phyloP scores from a whole-genome alignment of 2,888 invertebrate species.

The Heliconius cydno region DNA sequence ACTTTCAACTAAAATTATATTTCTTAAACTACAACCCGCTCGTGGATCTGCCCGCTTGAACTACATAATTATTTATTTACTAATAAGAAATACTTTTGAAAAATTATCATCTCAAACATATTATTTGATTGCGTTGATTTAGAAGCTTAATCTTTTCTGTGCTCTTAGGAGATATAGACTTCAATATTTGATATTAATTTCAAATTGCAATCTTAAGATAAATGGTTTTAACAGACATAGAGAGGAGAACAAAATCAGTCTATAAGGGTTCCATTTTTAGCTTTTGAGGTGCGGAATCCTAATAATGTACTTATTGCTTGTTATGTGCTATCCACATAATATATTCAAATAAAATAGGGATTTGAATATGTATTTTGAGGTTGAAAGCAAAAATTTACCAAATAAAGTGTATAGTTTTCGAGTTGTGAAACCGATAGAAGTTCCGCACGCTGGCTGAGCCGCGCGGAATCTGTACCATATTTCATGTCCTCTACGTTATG shows the following conservation, averaged over 20 bases:
- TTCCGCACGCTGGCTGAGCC: slow-evolving; percentile 77
- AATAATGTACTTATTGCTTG: background rate
- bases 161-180: no score
- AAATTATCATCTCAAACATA: no score
- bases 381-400: slow-evolving; percentile 68
- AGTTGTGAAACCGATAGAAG: slow-evolving; percentile 75
- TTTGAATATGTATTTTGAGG: slow-evolving; percentile 43
- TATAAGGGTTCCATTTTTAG: background rate
- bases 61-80: no score
- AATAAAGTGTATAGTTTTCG: slow-evolving; percentile 74
- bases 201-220: background rate
- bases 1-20: no score
- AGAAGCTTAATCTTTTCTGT: no score
- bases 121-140: no score
- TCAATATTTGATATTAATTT: background rate
- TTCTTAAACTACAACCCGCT: no score
- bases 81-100: no score
- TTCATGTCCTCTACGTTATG: slow-evolving; percentile 80
- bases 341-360: background rate
- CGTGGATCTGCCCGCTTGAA: no score
- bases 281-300: background rate
- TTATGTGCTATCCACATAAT: background rate
- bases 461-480: slow-evolving; percentile 78
- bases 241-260: background rate
- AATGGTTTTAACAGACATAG: background rate